Evolutionary conservation across 2,113 vertebrate genomes (phyloP), one percentile per base, ranked within the genome.

Genomic region (Montifringilla adamsi): DNA sequence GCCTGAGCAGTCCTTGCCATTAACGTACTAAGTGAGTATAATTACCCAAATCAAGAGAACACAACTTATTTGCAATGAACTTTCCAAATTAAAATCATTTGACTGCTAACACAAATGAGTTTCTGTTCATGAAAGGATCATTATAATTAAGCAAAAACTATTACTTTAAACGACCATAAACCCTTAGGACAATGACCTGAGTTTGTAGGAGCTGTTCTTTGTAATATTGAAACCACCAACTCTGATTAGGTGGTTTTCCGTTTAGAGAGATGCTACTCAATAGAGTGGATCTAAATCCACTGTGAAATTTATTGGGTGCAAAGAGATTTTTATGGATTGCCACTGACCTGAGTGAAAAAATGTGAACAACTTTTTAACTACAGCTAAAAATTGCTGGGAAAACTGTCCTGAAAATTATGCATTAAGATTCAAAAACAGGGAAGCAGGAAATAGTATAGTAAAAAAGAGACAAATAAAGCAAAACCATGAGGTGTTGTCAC

Each of bases 1-100:
- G 94, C 85, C 50, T 92, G 59, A 95, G 75, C 75, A 89, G 52
- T 92, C 79, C 49, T 95, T 94, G 68, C 75, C 27, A 95, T 97
- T 97, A 96, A 95, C 2, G 33, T 90, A 94, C 84, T 97, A 96
- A 97, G 84, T 91, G 70, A 94, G 50, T 59, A 89, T 94, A 97
- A 97, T 97, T 97, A 96, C 73, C 91, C 93, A 95, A 97, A 95
- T 94, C 88, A 85, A 96, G 90, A 94, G 84, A 82, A 97, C 90
- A 93, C 90, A 94, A 90, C 44, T 97, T 97, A 90, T 87, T 97
- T 64, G 89, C 93, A 95, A 94, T 92, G 94, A 96, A 96, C 80
- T 95, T 96, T 95, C 55, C 58, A 97, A 93, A 97, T 96, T 93
- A 96, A 97, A 97, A 97, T 94, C 82, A 6, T 97, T 94, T 95